Base-by-base conservation (phyloP, 2,888 invertebrate species). In the Eurytoma californica region DNA sequence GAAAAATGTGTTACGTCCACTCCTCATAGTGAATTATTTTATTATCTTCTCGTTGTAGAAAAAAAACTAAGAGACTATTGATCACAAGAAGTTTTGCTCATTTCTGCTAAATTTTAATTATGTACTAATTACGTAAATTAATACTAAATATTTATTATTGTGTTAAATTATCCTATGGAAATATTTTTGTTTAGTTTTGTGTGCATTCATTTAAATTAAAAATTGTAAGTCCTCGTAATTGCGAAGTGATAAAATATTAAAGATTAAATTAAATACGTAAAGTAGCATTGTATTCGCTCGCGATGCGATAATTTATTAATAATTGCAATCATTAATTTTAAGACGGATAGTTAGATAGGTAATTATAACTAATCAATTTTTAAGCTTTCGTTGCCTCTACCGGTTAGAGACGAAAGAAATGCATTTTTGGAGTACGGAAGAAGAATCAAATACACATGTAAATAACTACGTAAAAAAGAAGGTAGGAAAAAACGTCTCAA, bases 381-480 rank as follows among this genome's bases (percentile, higher is more conserved):
- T 39, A 53, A 51, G 58, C 72, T 72, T 77, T 63, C 60, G 58
- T 70, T 66, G 65, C 30, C 72, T 77, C 77, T 77, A 72, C 77
- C 7, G 66, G 70, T 49, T 72, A 66, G 77, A 77, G 66, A 20
- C 20, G 69, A 39, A 72, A 18, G 51, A 51, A 72, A 77, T 65
- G 75, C 60, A 18, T 69, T 55, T 53, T 5, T 30, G 16, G 14
- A 47, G 3, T 9, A 18, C n/a, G 3, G 47, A 24, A 28, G 51
- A 5, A 30, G 14, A 20, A 60, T 39, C 16, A 47, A 57, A 18
- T n/a, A 18, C 47, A n/a, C 16, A 30, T 63, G 63, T 63, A 63
- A 18, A 63, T 63, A 63, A 4, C 39, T 9, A 7, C 39, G 13
- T 3, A 1, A 47, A 16, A 13, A 63, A 47, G 7, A 39, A 9